These are phyloP conservation scores for Drosophila sulfurigaster DNA, from an alignment of 1,140 invertebrate genomes.

Conservation along the genomic window DNA sequence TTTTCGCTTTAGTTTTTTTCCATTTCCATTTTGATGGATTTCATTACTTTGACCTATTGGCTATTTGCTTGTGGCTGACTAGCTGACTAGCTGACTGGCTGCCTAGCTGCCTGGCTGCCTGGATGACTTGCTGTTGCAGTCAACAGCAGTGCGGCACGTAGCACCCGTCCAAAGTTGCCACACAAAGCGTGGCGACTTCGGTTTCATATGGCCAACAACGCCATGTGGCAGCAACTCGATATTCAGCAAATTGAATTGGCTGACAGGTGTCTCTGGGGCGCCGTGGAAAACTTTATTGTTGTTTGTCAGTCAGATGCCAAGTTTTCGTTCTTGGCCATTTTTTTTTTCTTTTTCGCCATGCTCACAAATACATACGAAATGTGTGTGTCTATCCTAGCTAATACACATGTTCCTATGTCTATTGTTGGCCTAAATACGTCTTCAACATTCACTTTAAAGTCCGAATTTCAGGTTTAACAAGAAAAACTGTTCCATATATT, in stretches of 20 bases:
- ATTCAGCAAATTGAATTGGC: slow-evolving; percentile 58
- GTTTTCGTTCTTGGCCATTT: neutral
- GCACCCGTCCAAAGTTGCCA: slow-evolving; percentile 14
- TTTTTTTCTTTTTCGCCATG: slow-evolving; percentile 1
- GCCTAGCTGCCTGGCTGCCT: neutral
- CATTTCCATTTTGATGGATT: slow-evolving; percentile 34
- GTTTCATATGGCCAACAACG: neutral
- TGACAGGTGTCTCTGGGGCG: slow-evolving; percentile 65
- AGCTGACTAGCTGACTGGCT: neutral
- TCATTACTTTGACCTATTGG: slow-evolving; percentile 37
- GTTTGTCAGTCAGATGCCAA: slow-evolving; percentile 32
- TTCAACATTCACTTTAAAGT: neutral
- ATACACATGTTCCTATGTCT: neutral
- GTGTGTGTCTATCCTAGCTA: neutral
- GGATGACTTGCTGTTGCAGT: neutral
- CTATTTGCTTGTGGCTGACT: neutral
- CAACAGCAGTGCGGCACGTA: slow-evolving; percentile 22
- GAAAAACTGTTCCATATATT: too few species aligned
- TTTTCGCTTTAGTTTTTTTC: slow-evolving; percentile 19
- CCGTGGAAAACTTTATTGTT: slow-evolving; percentile 30
- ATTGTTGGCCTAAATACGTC: neutral
- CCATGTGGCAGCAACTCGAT: slow-evolving; percentile 36
- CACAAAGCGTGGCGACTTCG: slow-evolving; percentile 13
- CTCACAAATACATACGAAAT: neutral
- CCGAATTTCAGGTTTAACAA: neutral